phyloP scores from a whole-genome alignment of 2,797 vertebrate genomes.

The Pyrrhura leucotis region DNA sequence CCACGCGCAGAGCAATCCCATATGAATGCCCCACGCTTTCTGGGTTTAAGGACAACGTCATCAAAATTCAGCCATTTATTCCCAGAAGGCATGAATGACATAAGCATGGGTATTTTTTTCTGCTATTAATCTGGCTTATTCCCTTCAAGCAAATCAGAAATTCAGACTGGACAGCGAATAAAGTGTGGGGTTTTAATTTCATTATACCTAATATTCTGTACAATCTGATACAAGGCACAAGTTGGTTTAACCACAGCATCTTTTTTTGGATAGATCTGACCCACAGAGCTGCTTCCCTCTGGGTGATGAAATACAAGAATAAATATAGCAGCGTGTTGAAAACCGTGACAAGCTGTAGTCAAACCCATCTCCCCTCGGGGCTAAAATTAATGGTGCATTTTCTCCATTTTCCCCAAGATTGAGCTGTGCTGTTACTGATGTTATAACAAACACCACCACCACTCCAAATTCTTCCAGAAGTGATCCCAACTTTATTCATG shows the following conservation, averaged over 20 bases:
- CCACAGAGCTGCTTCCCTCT: neutral
- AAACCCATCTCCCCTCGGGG: neutral
- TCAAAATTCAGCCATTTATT: neutral
- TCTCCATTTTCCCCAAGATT: neutral
- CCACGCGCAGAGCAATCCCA: neutral
- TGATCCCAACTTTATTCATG: neutral
- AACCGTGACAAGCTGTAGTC: neutral
- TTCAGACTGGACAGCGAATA: neutral
- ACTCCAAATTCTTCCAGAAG: neutral
- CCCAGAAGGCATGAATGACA: neutral
- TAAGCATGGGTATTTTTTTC: neutral
- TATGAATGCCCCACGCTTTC: neutral
- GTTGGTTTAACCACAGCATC: neutral
- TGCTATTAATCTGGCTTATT: neutral
- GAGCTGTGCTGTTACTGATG: neutral
- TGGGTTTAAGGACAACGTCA: neutral
- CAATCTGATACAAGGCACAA: neutral
- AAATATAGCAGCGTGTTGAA: neutral
- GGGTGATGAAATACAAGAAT: neutral
- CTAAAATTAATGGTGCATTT: neutral
- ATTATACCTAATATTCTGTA: neutral
- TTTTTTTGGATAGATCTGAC: neutral
- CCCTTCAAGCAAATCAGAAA: neutral
- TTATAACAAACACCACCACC: neutral
- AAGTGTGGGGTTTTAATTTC: fast-evolving